A percentile compares a stretch with the other conserved stretches of the same genome.
Conservation (phyloP, 2,888 invertebrate species). For the Melolontha melolontha region DNA sequence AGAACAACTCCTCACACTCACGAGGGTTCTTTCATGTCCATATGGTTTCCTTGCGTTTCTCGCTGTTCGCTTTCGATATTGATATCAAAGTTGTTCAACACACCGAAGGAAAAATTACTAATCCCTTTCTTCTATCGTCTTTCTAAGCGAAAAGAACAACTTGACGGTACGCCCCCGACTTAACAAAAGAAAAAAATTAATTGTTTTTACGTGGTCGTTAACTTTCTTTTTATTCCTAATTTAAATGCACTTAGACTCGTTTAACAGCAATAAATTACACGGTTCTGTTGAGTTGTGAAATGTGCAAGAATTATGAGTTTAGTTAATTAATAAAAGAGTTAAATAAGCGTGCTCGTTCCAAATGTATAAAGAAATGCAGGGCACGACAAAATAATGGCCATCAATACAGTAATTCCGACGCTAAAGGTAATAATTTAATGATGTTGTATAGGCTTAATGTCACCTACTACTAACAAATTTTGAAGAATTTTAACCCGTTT, state of each 20-base stretch:
- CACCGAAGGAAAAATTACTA: constrained; percentile 35
- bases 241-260: constrained; percentile 47
- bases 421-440: too few relatives aligned
- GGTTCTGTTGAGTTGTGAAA: constrained; percentile 44
- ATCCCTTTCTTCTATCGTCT: constrained; percentile 12
- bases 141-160: constrained; percentile 22
- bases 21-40: constrained; percentile 44
- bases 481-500: too few relatives aligned
- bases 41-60: constrained; percentile 38
- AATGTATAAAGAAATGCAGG: background rate
- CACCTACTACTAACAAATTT: too few relatives aligned
- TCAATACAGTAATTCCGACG: background rate
- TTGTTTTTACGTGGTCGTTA: constrained; percentile 40
- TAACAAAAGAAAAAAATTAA: constrained; percentile 31
- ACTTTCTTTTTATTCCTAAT: constrained; percentile 42
- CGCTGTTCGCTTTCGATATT: constrained; percentile 37
- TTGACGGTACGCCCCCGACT: constrained; percentile 12
- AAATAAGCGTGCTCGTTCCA: constrained; percentile 24
- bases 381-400: background rate
- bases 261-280: constrained; percentile 47
- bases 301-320: constrained; percentile 41
- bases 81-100: constrained; percentile 34
- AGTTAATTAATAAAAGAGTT: constrained; percentile 47
- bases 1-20: constrained; percentile 65
- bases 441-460: too few relatives aligned